Evolutionary conservation across 2,797 vertebrate genomes (phyloP), one percentile per base, ranked within the genome.

Genomic region (Enteromius viviparus): DNA sequence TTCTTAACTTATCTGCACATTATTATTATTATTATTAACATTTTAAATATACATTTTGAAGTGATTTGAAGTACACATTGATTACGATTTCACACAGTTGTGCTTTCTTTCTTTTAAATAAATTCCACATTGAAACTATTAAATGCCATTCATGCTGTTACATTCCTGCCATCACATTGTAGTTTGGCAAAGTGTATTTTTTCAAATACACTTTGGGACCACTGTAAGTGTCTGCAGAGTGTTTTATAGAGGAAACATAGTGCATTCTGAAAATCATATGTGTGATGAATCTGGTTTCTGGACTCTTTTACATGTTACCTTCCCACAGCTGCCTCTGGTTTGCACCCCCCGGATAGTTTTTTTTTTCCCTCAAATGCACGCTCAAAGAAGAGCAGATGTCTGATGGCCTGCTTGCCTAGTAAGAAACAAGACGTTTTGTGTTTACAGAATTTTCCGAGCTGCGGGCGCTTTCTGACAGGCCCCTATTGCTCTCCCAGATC

Each of bases 361-460:
- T 58, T 79, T 37, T 37, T 37, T 37, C 7, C 7, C 68, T 86
- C 62, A 77, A 53, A 69, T 37, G 81, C 82, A 80, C 17, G 19
- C 34, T 51, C 65, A 62, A 55, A 70, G 60, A 51, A 76, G 65
- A 70, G 71, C 84, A 85, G 86, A 82, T 77, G 85, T 84, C 82
- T 72, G 70, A 76, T 34, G 49, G 74, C 83, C 77, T 68, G 65
- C 45, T 70, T 23, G 87, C 86, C 86, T 78, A 87, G 79, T 86
- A 80, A 87, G 88, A 89, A 81, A 80, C 88, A 88, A 91, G 85
- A 90, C 80, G 87, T 90, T 87, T 89, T 89, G 84, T 91, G 88
- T 93, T 93, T 93, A 92, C 88, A 85, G 91, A 93, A 91, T 94
- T 94, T 94, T 94, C 92, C 92, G 0, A 91, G 92, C 94, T 91